Evolutionary conservation across 2,113 vertebrate species (phyloP), one percentile per base, ranked within the genome.

Genomic region (Phalacrocorax carbo): DNA sequence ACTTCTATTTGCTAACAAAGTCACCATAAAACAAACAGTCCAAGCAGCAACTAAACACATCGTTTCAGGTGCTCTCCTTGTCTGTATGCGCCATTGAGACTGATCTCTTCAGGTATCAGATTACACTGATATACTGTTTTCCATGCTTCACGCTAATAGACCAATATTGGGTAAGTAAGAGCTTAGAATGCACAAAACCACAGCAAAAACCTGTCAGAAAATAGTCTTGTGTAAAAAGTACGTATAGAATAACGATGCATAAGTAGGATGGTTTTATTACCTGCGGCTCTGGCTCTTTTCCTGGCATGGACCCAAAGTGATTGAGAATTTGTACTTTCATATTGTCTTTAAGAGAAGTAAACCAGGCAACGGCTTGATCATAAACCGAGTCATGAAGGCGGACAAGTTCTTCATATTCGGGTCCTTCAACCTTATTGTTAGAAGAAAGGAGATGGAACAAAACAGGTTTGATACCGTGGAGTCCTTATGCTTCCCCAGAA

Each of bases 261-360:
- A 68, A 58, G 21, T 23, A 89, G 14, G 27, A 34, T 84, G 14
- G 4, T 42, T 40, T 90, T 65, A 98, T 90, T 85, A 99, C 99
- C 99, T 99, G 99, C 42, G 99, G 99, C 62, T 99, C 98, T 4
- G 98, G 93, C 81, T 99, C 99, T 96, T 98, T 99, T 90, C 97
- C 96, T 80, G 99, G 99, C 96, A 99, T 98, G 88, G 98, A 97
- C 79, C 99, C 99, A 94, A 99, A 99, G 95, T 99, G 99, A 94
- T 98, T 99, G 83, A 99, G 97, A 97, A 99, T 99, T 98, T 99
- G 99, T 83, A 97, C 98, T 98, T 99, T 99, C 98, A 99, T 99
- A 96, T 99, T 98, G 96, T 99, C 99, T 92, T 98, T 99, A 58
- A 99, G 98, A 36, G 99, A 99, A 36, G 98, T 98, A 96, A 99